Percentiles rank a stretch among this genome's conserved stretches.
Conservation (phyloP, 2,888 invertebrate genomes). For the Dasysyrphus albostriatus region DNA sequence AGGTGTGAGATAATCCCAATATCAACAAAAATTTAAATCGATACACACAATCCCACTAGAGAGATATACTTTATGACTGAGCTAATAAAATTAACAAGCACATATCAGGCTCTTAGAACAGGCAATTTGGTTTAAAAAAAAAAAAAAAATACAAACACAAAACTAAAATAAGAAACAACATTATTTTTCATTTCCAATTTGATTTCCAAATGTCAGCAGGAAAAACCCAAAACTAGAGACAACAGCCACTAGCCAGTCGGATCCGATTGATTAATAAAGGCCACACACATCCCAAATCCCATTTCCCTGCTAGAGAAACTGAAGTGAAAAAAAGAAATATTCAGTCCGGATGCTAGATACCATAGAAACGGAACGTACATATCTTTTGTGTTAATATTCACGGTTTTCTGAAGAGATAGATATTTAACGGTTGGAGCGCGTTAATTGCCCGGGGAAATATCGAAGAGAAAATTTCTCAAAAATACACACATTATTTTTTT, state of each 20-base stretch:
- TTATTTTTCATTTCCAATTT: slow-evolving; percentile 46
- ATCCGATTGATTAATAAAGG: slow-evolving; percentile 34
- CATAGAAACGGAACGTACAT: slow-evolving; percentile 43
- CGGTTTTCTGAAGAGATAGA: slow-evolving; percentile 28
- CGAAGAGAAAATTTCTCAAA: slow-evolving; percentile 2
- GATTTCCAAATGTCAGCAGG: slow-evolving; percentile 49
- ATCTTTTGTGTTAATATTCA: slow-evolving; percentile 41
- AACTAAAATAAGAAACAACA: slow-evolving; percentile 9
- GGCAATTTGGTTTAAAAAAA: slow-evolving; percentile 11
- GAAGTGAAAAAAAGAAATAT: slow-evolving; percentile 9
- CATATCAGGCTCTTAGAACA: slow-evolving; percentile 10
- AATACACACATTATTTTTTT: background rate
- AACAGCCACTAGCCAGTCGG: slow-evolving; percentile 2
- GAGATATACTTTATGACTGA: background rate
- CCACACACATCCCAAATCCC: background rate
- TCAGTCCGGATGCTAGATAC: slow-evolving; percentile 65
- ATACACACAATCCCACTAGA: background rate
- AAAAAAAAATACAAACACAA: background rate
- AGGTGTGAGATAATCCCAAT: slow-evolving; percentile 28
- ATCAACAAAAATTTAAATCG: slow-evolving; percentile 5
- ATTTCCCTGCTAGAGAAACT: background rate
- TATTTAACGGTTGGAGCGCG: slow-evolving; percentile 40
- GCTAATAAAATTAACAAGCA: slow-evolving; percentile 31
- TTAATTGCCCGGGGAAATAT: slow-evolving; percentile 37
- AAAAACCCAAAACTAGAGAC: background rate